Evolutionary conservation across 1,140 invertebrate species (phyloP).

Genomic region (Danaus plexippus): DNA sequence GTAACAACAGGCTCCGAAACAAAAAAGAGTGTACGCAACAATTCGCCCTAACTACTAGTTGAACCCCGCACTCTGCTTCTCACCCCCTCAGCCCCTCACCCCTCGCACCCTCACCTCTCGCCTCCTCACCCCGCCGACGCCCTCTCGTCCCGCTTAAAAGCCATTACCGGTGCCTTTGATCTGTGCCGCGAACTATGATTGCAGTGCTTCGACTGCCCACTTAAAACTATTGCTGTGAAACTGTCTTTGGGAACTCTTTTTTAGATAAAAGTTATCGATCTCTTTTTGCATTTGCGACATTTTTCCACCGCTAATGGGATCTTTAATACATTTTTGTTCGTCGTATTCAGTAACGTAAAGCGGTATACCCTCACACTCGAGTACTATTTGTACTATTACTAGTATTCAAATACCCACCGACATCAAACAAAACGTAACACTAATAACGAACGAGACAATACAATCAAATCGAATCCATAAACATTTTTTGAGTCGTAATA

Average conservation of each 20-base stretch:
- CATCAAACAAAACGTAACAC: too few species aligned
- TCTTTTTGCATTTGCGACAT: too few species aligned
- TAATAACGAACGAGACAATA: too few species aligned
- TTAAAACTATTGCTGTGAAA: constrained; percentile 39
- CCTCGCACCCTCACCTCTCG: constrained; percentile 20
- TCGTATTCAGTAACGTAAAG: too few species aligned
- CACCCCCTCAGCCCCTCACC: constrained; percentile 10
- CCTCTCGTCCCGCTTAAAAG: constrained; percentile 32
- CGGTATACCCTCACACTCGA: too few species aligned
- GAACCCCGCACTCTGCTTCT: constrained; percentile 14
- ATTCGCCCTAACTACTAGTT: constrained; percentile 37
- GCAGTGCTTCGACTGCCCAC: constrained; percentile 50
- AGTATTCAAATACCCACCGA: too few species aligned
- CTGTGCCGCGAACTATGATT: constrained; percentile 46
- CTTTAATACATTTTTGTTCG: too few species aligned
- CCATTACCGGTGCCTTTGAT: constrained; percentile 55
- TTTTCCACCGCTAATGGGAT: too few species aligned
- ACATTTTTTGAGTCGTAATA: constrained; percentile 3
- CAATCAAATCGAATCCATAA: not conserved
- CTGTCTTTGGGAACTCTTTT: not conserved
- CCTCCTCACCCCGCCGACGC: constrained; percentile 12
- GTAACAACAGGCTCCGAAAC: constrained; percentile 40
- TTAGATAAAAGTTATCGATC: too few species aligned
- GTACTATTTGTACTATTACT: too few species aligned
- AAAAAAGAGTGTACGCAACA: constrained; percentile 49